Percentiles rank a stretch among this genome's conserved stretches.
Conservation (phyloP, 2,888 invertebrate genomes). For the Spodoptera littoralis region DNA sequence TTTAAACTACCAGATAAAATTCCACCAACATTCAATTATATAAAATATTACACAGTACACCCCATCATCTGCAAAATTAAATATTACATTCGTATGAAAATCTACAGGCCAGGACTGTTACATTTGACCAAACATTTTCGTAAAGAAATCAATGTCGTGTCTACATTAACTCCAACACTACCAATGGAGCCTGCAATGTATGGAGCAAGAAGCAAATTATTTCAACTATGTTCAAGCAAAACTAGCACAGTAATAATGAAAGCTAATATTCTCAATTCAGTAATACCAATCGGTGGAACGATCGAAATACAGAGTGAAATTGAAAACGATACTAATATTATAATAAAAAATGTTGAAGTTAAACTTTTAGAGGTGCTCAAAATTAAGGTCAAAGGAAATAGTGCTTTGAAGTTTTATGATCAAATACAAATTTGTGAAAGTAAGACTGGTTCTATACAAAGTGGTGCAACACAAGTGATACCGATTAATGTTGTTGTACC, state of each 20-base stretch:
- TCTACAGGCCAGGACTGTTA: constrained; percentile 62
- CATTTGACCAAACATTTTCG: constrained; percentile 59
- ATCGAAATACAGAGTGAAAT: constrained; percentile 61
- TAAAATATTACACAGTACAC: constrained; percentile 4
- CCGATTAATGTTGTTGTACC: constrained; percentile 47
- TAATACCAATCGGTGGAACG: constrained; percentile 56
- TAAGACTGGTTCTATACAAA: constrained; percentile 52
- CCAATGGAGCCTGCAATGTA: constrained; percentile 57
- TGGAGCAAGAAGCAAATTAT: constrained; percentile 59
- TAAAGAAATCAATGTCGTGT: constrained; percentile 60
- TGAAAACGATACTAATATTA: constrained; percentile 59
- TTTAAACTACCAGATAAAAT: too few species aligned
- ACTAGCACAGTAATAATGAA: constrained; percentile 59
- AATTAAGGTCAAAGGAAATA: constrained; percentile 44
- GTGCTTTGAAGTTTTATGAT: constrained; percentile 32
- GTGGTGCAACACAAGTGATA: constrained; percentile 48
- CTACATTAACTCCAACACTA: constrained; percentile 58
- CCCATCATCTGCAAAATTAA: constrained; percentile 55
- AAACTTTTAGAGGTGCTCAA: constrained; percentile 58
- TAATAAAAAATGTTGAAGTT: constrained; percentile 56
- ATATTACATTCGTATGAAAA: constrained; percentile 66
- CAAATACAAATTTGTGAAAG: constrained; percentile 52
- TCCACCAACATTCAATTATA: too few species aligned
- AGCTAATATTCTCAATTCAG: constrained; percentile 57
- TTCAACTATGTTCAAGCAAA: constrained; percentile 58